phyloP scores from a whole-genome alignment of 2,113 vertebrate genomes.

The Antennarius striatus region DNA sequence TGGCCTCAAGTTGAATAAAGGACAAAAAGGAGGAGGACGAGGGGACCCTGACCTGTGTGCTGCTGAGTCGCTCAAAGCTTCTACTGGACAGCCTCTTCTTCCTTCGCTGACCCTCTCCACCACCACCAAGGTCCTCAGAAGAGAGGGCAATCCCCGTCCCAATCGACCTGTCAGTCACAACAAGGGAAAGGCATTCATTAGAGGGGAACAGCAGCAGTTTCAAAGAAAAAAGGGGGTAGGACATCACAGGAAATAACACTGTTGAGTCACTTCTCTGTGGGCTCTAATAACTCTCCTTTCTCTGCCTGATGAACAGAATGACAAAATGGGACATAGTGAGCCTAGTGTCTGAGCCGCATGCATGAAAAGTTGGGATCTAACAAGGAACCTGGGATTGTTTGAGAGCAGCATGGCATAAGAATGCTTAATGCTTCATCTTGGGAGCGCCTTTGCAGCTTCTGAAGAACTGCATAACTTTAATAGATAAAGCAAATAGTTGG shows the following conservation, averaged over 20 bases:
- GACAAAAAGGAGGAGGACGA: conserved; percentile 50
- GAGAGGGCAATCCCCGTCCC: conserved; percentile 84
- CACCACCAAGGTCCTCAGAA: conserved; percentile 82
- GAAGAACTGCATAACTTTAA: conserved; percentile 50
- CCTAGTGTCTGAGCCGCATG: conserved; percentile 36
- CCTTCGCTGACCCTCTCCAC: conserved; percentile 83
- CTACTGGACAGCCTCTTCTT: conserved; percentile 84
- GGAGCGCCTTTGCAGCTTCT: conserved; percentile 38
- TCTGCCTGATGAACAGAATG: conserved; percentile 53
- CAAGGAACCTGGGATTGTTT: conserved; percentile 55
- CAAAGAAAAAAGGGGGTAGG: conserved; percentile 35
- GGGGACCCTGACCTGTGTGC: conserved; percentile 69
- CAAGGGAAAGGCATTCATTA: conserved; percentile 46
- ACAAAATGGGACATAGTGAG: conserved; percentile 42
- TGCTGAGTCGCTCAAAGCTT: conserved; percentile 74
- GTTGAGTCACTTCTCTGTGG: conserved; percentile 64
- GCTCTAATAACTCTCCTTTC: conserved; percentile 59
- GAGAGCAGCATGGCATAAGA: conserved; percentile 57
- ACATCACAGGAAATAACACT: conserved; percentile 58
- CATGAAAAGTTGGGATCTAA: conserved; percentile 63
- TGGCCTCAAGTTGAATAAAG: conserved; percentile 9
- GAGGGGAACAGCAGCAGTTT: conserved; percentile 39
- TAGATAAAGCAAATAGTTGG: conserved; percentile 45
- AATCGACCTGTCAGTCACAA: conserved; percentile 82
- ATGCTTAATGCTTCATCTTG: conserved; percentile 38